Base-by-base conservation (phyloP, 2,797 vertebrate species). In the Enteromius unitaeniatus region DNA sequence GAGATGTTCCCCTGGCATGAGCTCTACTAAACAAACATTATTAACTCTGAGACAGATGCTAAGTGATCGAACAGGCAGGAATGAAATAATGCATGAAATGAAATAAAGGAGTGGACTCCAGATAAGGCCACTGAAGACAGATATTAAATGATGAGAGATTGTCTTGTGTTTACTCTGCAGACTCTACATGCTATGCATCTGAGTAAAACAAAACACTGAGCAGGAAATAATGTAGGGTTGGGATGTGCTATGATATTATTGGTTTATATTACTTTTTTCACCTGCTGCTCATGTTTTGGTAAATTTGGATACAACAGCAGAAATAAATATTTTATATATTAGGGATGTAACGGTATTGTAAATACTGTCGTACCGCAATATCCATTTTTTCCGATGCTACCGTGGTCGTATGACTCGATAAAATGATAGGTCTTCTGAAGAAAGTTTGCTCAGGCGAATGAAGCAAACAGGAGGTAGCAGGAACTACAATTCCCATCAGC, bases 141-240 rank as follows among this genome's bases (percentile, higher is more conserved):
- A 84, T 78, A 84, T 84, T 84, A 84, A 78, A 84, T 51, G 82
- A 78, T 78, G 40, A 53, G 65, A 84, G 75, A 84, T 78, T 84
- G 65, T 69, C 42, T 78, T 62, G 65, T 62, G 82, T 84, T 84
- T 62, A 60, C 51, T 70, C 40, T 83, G 45, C n/a, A 64, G 15
- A 64, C 26, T 82, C 69, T 62, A 21, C 15, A 76, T 40, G 72
- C 23, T 75, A n/a, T 65, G 67, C 72, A 51, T 67, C n/a, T 21
- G 31, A 82, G 60, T 53, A 75, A 76, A 76, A 67, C 45, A 65
- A 82, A 82, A 75, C 80, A 82, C 26, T 37, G 19, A 64, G 42
- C 58, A 74, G 60, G 34, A 83, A 67, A 76, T 60, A 81, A 72
- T 47, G 15, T 3, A n/a, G 23, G 21, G 40, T 28, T 1, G 19